Evolutionary conservation across 2,888 invertebrate genomes (phyloP).

Genomic region (Glomeris marginata): DNA sequence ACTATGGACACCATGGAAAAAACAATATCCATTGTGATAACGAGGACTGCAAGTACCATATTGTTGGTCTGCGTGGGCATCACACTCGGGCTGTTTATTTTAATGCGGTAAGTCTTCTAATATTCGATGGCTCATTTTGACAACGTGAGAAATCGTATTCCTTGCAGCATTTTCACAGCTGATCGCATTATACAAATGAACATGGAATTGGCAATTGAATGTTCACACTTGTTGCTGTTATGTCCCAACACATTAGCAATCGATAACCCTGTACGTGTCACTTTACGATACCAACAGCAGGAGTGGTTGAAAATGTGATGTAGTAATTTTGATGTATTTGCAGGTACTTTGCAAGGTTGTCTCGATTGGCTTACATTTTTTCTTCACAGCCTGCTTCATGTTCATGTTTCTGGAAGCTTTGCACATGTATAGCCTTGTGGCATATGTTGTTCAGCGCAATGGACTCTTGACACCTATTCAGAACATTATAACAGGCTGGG

Average conservation of each 20-base stretch:
- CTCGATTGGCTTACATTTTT: constrained; percentile 22
- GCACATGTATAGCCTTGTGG: constrained; percentile 24
- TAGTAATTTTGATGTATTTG: background rate
- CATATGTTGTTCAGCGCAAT: constrained; percentile 22
- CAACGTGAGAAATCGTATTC: background rate
- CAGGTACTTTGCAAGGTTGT: constrained; percentile 20
- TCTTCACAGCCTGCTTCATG: constrained; percentile 24
- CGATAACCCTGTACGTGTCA: constrained; percentile 17
- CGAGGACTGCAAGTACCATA: constrained; percentile 22
- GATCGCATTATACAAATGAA: constrained; percentile 25
- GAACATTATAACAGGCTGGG: constrained; percentile 24
- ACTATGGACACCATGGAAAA: constrained; percentile 21
- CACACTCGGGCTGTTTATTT: constrained; percentile 20
- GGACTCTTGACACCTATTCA: constrained; percentile 21
- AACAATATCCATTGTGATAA: constrained; percentile 21
- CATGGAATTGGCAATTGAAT: constrained; percentile 23
- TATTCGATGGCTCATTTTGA: background rate
- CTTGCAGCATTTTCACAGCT: constrained; percentile 19
- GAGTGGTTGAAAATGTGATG: background rate
- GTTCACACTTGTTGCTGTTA: constrained; percentile 22
- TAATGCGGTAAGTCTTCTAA: constrained; percentile 16
- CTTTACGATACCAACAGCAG: background rate
- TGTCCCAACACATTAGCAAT: constrained; percentile 18
- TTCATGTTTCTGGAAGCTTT: constrained; percentile 23
- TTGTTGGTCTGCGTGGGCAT: constrained; percentile 21